A percentile compares a stretch with the other conserved stretches of the same genome.
These are phyloP conservation scores for Callosobruchus maculatus DNA, from an alignment of 2,888 invertebrate species.

Conservation along the genomic window DNA sequence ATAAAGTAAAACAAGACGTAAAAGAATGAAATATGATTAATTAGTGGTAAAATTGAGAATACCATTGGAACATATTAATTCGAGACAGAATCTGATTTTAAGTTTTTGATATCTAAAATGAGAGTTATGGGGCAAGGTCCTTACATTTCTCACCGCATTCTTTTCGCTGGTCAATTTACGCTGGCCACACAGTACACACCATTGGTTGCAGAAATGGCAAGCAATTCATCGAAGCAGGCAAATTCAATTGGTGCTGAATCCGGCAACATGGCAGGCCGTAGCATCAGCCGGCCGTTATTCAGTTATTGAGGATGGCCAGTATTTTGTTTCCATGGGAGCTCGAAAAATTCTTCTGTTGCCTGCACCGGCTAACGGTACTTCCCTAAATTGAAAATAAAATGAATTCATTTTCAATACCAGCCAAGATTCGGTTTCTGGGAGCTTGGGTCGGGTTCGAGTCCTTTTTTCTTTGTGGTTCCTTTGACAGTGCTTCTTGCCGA, in stretches of 20 bases:
- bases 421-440: not conserved
- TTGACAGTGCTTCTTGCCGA: not conserved
- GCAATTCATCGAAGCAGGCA: no score
- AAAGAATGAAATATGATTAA: no score
- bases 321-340: not conserved
- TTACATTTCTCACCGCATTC: no score
- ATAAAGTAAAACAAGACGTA: no score
- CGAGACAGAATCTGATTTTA: no score
- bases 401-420: not conserved
- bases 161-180: no score
- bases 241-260: not conserved
- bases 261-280: not conserved
- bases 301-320: constrained; percentile 34
- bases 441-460: not conserved
- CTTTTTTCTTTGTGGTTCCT: not conserved
- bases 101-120: no score
- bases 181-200: no score
- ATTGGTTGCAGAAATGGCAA: no score
- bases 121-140: no score
- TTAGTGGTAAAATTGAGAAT: no score
- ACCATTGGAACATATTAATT: no score
- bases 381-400: not conserved
- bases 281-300: constrained; percentile 36
- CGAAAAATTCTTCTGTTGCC: not conserved
- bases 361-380: not conserved